These are phyloP conservation scores for Physeter macrocephalus DNA, from an alignment of 2,113 vertebrate species.

Conservation along the genomic window DNA sequence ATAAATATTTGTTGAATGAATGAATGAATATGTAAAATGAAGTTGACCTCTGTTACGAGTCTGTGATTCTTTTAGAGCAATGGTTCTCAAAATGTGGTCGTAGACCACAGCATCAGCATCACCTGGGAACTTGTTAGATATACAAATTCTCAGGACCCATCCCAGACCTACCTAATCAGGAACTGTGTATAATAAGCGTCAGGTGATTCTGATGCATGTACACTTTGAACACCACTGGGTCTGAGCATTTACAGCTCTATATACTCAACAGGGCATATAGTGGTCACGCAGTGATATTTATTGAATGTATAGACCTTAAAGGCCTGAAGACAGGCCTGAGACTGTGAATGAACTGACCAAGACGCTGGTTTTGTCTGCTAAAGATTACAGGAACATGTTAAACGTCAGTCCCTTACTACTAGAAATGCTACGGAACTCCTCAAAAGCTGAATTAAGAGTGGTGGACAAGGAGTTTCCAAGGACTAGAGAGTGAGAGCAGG, in stretches of 20 bases:
- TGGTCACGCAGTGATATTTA: not conserved
- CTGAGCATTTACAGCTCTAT: not conserved
- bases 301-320: not conserved
- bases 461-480: not conserved
- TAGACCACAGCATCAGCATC: not conserved
- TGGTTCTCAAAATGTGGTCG: not conserved
- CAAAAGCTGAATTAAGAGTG: not conserved
- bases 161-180: not conserved
- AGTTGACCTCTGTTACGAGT: not conserved
- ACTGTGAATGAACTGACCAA: not conserved
- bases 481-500: not conserved
- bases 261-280: not conserved
- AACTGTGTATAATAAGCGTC: not conserved
- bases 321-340: not conserved
- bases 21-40: not conserved
- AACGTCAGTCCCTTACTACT: not conserved
- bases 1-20: not conserved
- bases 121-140: not conserved
- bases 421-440: not conserved
- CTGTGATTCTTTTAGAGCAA: not conserved
- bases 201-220: not conserved
- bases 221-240: not conserved
- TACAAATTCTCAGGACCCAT: not conserved
- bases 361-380: not conserved
- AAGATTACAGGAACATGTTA: not conserved